Percentiles rank a stretch among this genome's conserved stretches.
Conservation (phyloP, 2,797 vertebrate species). For the Artibeus lituratus region DNA sequence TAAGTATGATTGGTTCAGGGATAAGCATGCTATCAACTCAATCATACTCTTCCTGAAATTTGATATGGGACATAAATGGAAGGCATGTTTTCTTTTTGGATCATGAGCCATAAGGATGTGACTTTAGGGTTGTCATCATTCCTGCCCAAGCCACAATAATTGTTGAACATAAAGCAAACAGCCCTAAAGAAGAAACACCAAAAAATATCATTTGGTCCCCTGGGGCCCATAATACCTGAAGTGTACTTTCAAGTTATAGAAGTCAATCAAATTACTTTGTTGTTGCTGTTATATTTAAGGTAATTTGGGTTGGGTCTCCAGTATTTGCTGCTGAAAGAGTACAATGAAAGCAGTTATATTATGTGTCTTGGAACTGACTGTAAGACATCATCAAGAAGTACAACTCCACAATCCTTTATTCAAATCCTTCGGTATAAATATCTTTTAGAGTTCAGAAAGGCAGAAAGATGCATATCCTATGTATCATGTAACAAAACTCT, state of each 20-base stretch:
- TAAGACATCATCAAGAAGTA: neutral
- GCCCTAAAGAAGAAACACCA: neutral
- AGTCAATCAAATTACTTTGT: neutral
- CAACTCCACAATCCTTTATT: neutral
- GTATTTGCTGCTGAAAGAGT: neutral
- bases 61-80: neutral
- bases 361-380: neutral
- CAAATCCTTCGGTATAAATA: neutral
- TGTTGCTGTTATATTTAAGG: neutral
- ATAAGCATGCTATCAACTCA: neutral
- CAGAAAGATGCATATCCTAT: neutral
- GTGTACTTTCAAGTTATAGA: neutral
- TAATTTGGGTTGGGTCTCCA: neutral
- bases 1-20: neutral
- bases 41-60: neutral
- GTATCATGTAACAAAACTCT: neutral
- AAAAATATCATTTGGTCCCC: neutral
- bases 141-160: neutral
- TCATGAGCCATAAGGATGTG: neutral
- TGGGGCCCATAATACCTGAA: neutral
- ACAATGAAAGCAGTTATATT: neutral
- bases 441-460: slow-evolving; percentile 2
- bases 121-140: neutral
- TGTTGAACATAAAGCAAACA: neutral
- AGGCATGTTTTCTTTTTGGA: neutral